Conservation (phyloP, 2,797 vertebrate species). For the Cryptoprocta ferox region DNA sequence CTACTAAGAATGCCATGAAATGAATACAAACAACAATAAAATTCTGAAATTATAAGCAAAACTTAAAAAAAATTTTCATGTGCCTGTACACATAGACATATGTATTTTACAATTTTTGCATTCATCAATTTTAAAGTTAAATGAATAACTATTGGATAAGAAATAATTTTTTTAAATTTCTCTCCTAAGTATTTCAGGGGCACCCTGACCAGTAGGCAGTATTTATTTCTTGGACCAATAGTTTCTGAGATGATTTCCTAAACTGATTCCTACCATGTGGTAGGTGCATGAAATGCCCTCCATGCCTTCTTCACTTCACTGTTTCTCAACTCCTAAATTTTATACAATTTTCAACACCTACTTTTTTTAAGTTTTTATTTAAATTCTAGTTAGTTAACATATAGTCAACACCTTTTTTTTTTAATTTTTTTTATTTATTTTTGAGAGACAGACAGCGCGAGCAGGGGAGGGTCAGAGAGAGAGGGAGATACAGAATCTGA, state of each 20-base stretch:
- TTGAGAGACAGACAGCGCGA: no score
- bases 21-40: not conserved
- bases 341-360: not conserved
- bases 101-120: not conserved
- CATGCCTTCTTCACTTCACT: not conserved
- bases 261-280: not conserved
- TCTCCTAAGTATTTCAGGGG: not conserved
- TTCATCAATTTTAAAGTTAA: not conserved
- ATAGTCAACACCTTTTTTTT: not conserved
- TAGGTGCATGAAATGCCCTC: not conserved
- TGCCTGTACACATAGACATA: accelerated
- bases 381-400: no score
- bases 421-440: no score
- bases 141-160: not conserved
- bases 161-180: not conserved
- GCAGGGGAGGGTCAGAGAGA: no score
- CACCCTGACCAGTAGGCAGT: not conserved
- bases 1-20: not conserved
- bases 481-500: no score
- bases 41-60: not conserved
- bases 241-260: not conserved
- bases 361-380: not conserved
- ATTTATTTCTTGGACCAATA: not conserved
- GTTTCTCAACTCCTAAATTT: not conserved
- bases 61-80: not conserved